phyloP scores from a whole-genome alignment of 2,113 vertebrate genomes.

The Trogon surrucura region DNA sequence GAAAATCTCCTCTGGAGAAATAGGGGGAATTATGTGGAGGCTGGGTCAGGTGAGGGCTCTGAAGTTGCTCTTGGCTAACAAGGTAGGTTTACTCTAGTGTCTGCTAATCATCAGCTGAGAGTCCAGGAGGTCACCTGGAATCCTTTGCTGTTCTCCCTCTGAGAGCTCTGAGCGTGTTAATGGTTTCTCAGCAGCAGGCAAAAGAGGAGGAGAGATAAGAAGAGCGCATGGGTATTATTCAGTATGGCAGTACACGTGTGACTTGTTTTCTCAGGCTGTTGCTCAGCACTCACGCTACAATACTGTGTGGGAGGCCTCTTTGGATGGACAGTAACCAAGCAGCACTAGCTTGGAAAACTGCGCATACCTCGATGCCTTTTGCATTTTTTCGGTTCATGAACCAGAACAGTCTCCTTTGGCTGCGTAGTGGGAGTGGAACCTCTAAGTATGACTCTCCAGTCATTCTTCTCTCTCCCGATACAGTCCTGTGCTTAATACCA shows the following conservation, averaged over 20 bases:
- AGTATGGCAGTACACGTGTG: neutral
- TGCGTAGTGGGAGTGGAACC: neutral
- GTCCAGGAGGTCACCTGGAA: constrained; percentile 14
- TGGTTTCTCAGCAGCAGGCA: neutral
- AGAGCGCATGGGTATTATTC: neutral
- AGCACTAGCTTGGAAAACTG: neutral
- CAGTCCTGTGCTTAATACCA: neutral
- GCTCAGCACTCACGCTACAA: neutral
- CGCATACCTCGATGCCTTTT: neutral
- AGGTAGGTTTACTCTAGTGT: neutral
- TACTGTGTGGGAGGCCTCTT: constrained; percentile 8
- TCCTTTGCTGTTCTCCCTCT: neutral
- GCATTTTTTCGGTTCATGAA: neutral
- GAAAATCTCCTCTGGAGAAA: neutral
- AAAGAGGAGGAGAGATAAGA: constrained; percentile 33
- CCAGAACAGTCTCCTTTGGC: neutral
- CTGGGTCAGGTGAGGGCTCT: neutral
- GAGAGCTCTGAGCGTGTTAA: constrained; percentile 12
- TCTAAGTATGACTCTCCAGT: neutral
- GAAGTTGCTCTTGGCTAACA: neutral
- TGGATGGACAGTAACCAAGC: neutral
- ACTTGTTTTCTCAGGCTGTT: constrained; percentile 50
- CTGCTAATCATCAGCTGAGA: neutral
- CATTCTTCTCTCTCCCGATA: neutral
- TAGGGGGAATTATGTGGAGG: fast-evolving